Evolutionary conservation across 2,113 vertebrate genomes (phyloP).

Genomic region (Brienomyrus longianalis): DNA sequence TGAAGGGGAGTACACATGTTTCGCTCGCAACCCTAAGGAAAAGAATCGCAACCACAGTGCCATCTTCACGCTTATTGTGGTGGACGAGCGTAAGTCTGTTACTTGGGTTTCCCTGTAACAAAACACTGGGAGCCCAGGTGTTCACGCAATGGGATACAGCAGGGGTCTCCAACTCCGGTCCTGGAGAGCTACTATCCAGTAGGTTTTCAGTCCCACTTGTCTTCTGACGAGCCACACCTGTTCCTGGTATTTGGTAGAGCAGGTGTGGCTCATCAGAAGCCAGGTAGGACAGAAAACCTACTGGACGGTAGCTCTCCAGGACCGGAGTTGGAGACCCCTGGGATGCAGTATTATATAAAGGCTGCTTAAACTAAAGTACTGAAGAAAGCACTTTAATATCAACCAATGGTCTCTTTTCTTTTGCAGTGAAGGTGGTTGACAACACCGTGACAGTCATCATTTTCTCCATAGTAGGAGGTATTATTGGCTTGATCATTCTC

Average conservation of each 20-base stretch:
- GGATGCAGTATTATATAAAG: no score
- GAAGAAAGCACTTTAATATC: background rate
- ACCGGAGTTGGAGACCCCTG: no score
- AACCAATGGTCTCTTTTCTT: background rate
- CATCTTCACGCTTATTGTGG: slow-evolving; percentile 69
- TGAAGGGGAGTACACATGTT: slow-evolving; percentile 77
- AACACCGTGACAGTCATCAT: slow-evolving; percentile 83
- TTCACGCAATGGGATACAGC: background rate
- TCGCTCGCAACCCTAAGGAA: slow-evolving; percentile 81
- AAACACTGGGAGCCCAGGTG: background rate
- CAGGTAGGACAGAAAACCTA: no score
- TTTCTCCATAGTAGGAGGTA: slow-evolving; percentile 70
- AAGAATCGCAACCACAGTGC: slow-evolving; percentile 70
- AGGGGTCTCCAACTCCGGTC: no score
- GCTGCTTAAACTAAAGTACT: background rate
- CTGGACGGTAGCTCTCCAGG: no score
- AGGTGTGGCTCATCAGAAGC: no score
- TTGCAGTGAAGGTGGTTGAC: slow-evolving; percentile 79
- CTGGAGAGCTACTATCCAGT: no score
- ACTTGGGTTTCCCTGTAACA: background rate
- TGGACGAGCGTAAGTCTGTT: slow-evolving; percentile 74
- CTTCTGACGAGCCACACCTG: no score
- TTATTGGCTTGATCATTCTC: slow-evolving; percentile 77
- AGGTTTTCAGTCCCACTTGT: no score
- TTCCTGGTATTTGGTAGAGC: no score